These are phyloP conservation scores for Gadopsis marmoratus DNA, from an alignment of 2,797 vertebrate genomes.

Conservation along the genomic window DNA sequence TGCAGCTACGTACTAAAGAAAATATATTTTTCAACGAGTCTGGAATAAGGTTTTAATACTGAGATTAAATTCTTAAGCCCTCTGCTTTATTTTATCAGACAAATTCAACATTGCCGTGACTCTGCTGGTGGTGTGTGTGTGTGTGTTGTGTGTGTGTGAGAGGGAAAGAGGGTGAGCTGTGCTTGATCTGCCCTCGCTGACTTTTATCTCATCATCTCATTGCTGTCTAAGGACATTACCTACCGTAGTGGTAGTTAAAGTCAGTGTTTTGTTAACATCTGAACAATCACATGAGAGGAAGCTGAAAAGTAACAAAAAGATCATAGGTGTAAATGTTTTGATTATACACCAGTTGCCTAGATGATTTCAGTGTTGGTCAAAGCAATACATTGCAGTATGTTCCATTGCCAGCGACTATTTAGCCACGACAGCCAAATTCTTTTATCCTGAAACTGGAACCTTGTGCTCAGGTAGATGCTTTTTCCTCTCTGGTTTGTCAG, in stretches of 20 bases:
- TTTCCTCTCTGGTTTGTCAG: no score
- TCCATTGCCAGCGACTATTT: no score
- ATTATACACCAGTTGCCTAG: no score
- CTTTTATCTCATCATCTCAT: neutral
- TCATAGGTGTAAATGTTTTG: neutral
- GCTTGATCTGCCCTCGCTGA: no score
- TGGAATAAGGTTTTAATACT: neutral
- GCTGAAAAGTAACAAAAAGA: no score
- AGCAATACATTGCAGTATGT: no score
- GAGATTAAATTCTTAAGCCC: neutral
- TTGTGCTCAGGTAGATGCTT: no score
- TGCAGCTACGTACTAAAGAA: neutral
- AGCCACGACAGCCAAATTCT: no score
- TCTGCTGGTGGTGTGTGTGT: slow-evolving; percentile 3
- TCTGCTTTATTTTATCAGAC: neutral
- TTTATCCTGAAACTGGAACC: no score
- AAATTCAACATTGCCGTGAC: neutral
- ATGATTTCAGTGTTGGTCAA: no score
- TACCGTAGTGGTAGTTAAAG: neutral
- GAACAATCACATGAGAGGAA: neutral
- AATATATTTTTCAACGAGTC: neutral
- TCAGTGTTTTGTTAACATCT: neutral
- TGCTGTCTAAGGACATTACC: neutral
- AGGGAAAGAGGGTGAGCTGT: neutral
- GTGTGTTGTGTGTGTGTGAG: neutral